Conservation (phyloP, 1,140 invertebrate species). For the Leptinotarsa texana region DNA sequence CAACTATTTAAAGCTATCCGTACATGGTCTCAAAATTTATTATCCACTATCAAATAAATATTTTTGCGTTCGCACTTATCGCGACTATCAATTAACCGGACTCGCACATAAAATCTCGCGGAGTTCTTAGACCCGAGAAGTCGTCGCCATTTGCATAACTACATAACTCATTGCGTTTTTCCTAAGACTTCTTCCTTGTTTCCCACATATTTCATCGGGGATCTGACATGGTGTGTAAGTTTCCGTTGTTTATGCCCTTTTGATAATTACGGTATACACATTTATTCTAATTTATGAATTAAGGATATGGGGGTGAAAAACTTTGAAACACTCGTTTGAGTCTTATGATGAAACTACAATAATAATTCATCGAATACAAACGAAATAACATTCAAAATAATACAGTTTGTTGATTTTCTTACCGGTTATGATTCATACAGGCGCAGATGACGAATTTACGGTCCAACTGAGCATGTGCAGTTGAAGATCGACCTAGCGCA, state of each 20-base stretch:
- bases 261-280: not conserved
- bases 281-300: not conserved
- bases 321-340: no score
- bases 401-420: no score
- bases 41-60: not conserved
- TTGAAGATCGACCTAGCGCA: no score
- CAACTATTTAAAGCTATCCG: not conserved
- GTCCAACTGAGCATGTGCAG: no score
- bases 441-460: no score
- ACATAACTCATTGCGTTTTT: conserved; percentile 3
- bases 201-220: conserved; percentile 1
- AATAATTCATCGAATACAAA: no score
- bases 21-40: not conserved
- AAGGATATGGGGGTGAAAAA: no score
- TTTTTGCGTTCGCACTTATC: not conserved
- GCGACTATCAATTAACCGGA: conserved; percentile 2
- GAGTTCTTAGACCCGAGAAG: not conserved
- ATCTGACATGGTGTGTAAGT: not conserved
- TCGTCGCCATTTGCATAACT: conserved; percentile 4
- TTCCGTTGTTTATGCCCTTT: not conserved
- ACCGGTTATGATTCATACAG: no score
- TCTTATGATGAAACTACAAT: no score
- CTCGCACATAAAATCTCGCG: not conserved
- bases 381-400: no score
- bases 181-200: not conserved